These are phyloP conservation scores for Latrodectus geometricus DNA, from an alignment of 1,140 invertebrate species.

Conservation along the genomic window DNA sequence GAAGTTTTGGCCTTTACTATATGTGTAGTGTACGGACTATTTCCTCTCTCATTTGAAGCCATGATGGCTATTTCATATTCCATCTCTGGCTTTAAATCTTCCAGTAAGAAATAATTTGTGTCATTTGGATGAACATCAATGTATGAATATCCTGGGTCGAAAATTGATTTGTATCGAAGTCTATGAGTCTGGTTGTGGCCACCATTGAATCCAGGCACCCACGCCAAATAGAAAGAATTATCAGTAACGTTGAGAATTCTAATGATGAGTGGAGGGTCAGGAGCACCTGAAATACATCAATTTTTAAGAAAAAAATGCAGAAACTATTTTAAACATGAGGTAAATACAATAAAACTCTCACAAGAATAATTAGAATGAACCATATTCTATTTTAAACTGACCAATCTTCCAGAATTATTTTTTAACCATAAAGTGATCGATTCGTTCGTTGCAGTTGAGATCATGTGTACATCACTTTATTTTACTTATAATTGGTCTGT, in stretches of 20 bases:
- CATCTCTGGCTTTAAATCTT: slow-evolving; percentile 82
- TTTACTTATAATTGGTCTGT: too few species aligned
- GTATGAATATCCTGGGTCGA: slow-evolving; percentile 49
- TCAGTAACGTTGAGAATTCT: slow-evolving; percentile 87
- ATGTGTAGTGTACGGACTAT: slow-evolving; percentile 84
- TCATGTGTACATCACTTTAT: too few species aligned
- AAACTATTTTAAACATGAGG: too few species aligned
- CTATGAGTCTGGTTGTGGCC: slow-evolving; percentile 86
- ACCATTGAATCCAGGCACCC: slow-evolving; percentile 95
- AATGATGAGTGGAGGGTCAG: slow-evolving; percentile 83
- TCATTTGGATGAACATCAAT: slow-evolving; percentile 81
- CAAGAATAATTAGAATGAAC: too few species aligned
- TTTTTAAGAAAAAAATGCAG: too few species aligned
- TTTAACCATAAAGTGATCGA: too few species aligned
- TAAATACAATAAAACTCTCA: too few species aligned
- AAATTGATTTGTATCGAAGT: slow-evolving; percentile 76
- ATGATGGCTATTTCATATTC: slow-evolving; percentile 91
- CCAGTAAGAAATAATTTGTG: slow-evolving; percentile 77
- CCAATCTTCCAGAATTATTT: too few species aligned
- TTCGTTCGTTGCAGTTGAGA: too few species aligned
- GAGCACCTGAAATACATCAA: slow-evolving; percentile 75
- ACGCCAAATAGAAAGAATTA: slow-evolving; percentile 86
- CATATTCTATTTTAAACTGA: too few species aligned
- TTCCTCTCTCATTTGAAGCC: slow-evolving; percentile 86
- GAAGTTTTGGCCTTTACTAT: slow-evolving; percentile 82